phyloP scores from a whole-genome alignment of 2,113 vertebrate genomes.

The Alethe diademata region DNA sequence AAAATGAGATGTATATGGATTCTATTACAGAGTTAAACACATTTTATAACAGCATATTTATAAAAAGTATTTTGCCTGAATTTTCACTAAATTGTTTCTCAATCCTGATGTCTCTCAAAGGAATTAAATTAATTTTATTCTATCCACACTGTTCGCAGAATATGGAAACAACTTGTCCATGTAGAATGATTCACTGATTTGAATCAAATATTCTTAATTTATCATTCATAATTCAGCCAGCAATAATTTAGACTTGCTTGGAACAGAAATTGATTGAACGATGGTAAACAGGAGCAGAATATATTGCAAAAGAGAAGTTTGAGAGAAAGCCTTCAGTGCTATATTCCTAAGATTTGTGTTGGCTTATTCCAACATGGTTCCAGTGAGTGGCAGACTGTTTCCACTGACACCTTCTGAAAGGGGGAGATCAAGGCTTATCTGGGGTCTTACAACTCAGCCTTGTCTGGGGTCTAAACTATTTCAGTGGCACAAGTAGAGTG shows the following conservation, averaged over 20 bases:
- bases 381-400: neutral
- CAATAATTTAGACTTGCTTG: slow-evolving; percentile 24
- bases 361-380: neutral
- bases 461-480: neutral
- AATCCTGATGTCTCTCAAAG: neutral
- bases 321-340: neutral
- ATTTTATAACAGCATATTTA: slow-evolving; percentile 12
- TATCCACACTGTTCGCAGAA: neutral
- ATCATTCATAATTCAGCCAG: neutral
- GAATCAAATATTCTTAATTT: slow-evolving; percentile 34
- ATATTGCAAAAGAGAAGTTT: neutral
- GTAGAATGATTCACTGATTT: slow-evolving; percentile 30
- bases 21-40: neutral
- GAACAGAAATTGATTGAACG: neutral
- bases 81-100: slow-evolving; percentile 20
- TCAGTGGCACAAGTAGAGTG: neutral
- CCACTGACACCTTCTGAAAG: neutral
- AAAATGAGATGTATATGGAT: neutral
- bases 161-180: slow-evolving; percentile 20
- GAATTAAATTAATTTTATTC: slow-evolving; percentile 20
- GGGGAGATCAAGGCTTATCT: neutral
- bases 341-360: neutral
- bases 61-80: neutral
- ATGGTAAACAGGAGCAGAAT: neutral
- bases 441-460: neutral